Conservation (phyloP, 2,888 invertebrate genomes). For the Euplagia quadripunctaria region DNA sequence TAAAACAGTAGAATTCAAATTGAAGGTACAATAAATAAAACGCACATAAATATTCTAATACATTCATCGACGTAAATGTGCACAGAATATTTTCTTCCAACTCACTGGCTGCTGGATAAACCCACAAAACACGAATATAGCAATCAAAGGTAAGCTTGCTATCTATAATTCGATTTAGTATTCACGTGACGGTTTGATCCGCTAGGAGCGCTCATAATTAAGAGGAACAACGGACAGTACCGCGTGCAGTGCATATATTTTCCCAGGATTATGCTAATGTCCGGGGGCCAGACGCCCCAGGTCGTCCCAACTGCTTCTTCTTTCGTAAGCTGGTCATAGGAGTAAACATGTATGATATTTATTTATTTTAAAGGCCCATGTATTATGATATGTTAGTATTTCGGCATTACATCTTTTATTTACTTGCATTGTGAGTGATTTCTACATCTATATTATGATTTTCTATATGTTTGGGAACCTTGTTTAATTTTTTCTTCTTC, state of each 20-base stretch:
- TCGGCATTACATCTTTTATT: background rate
- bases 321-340: conserved; percentile 6
- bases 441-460: background rate
- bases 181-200: conserved; percentile 55
- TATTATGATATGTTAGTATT: background rate
- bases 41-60: background rate
- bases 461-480: background rate
- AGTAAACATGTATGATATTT: background rate
- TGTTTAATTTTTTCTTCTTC: too few species aligned
- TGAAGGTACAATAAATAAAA: background rate
- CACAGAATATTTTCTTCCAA: conserved; percentile 6
- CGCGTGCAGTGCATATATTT: conserved; percentile 66
- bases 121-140: conserved; percentile 30
- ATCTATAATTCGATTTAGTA: conserved; percentile 55
- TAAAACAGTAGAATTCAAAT: too few species aligned
- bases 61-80: background rate
- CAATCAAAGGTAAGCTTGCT: conserved; percentile 29
- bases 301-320: background rate
- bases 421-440: background rate
- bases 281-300: background rate
- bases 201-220: conserved; percentile 66
- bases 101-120: conserved; percentile 4
- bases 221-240: conserved; percentile 57
- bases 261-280: conserved; percentile 65
- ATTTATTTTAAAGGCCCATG: background rate